phyloP scores from a whole-genome alignment of 2,888 invertebrate species.

The Megastigmus dorsalis region DNA sequence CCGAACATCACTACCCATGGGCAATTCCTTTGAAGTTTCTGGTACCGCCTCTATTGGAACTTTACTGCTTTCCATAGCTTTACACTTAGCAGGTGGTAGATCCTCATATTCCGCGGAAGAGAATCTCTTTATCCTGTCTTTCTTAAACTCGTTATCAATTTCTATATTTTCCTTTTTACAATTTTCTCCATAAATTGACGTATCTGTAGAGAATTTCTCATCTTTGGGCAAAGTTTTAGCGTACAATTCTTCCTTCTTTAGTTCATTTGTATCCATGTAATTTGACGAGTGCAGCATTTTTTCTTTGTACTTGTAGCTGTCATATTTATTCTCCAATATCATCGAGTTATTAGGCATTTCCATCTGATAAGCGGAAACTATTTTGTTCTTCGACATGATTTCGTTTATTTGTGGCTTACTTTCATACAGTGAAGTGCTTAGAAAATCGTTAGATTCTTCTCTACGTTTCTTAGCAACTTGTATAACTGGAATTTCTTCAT shows the following conservation, averaged over 20 bases:
- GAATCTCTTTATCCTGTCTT: conserved; percentile 26
- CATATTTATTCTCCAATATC: conserved; percentile 34
- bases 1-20: conserved; percentile 1
- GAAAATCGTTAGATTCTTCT: conserved; percentile 43
- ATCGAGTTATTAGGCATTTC: conserved; percentile 45
- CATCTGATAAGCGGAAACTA: conserved; percentile 43
- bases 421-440: conserved; percentile 25
- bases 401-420: conserved; percentile 42
- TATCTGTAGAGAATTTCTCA: conserved; percentile 7
- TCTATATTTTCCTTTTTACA: conserved; percentile 16
- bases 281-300: not conserved
- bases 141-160: not conserved
- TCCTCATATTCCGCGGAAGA: conserved; percentile 18
- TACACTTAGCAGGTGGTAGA: conserved; percentile 29
- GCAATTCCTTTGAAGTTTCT: not conserved
- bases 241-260: conserved; percentile 12
- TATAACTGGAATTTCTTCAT: not conserved
- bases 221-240: not conserved
- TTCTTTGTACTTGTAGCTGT: conserved; percentile 34
- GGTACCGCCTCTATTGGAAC: not conserved
- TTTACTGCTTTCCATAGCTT: conserved; percentile 4
- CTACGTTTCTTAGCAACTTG: conserved; percentile 40
- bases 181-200: not conserved
- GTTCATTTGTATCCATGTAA: conserved; percentile 29
- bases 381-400: conserved; percentile 28